phyloP scores from a whole-genome alignment of 2,113 vertebrate species.

The Gasterosteus aculeatus region DNA sequence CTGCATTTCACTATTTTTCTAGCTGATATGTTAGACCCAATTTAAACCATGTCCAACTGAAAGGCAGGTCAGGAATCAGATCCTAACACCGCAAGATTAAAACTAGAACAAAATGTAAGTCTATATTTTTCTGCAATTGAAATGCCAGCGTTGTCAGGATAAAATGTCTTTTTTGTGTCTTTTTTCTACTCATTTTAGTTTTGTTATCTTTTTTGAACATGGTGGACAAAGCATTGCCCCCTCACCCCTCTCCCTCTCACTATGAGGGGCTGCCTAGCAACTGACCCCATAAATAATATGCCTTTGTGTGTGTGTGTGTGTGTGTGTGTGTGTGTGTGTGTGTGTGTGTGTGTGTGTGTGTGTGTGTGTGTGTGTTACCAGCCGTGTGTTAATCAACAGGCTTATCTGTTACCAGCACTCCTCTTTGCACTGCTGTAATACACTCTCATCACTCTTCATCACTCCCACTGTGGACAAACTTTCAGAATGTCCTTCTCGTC shows the following conservation, averaged over 20 bases:
- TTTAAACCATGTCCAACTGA: no score
- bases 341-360: conserved; percentile 41
- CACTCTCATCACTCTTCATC: no score
- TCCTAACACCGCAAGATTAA: no score
- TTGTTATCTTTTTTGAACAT: conserved; percentile 53
- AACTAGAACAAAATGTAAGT: no score
- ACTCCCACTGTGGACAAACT: no score
- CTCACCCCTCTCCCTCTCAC: conserved; percentile 41
- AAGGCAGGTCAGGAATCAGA: no score
- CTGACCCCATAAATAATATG: conserved; percentile 73
- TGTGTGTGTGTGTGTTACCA: conserved; percentile 31
- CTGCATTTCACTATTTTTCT: no score
- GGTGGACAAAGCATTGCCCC: conserved; percentile 51
- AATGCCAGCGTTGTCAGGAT: no score
- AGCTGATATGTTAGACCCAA: no score
- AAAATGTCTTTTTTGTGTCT: not conserved
- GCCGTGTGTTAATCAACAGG: conserved; percentile 53
- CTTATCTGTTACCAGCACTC: conserved; percentile 36
- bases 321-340: conserved; percentile 37
- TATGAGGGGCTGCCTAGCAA: conserved; percentile 74
- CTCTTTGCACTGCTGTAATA: conserved; percentile 26
- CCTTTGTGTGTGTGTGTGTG: conserved; percentile 36
- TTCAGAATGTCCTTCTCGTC: conserved; percentile 13
- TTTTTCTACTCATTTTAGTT: conserved; percentile 6
- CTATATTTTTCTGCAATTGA: no score